Evolutionary conservation across 2,797 vertebrate species (phyloP).

Genomic region (Gastrophryne carolinensis): DNA sequence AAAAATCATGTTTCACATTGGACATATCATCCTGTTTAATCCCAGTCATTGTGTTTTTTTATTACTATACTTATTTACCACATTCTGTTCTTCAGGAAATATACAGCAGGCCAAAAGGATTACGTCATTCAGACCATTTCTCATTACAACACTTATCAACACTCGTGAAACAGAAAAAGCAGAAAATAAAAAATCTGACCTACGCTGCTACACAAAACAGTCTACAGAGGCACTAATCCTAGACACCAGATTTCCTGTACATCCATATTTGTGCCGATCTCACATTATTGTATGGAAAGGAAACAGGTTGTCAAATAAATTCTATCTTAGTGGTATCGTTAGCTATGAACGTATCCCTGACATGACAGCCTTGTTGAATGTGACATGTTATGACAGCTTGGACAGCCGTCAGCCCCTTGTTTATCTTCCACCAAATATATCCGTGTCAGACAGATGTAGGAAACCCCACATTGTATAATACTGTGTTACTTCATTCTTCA

Average conservation of each 20-base stretch:
- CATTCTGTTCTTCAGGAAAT: too few relatives aligned
- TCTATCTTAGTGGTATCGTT: not conserved
- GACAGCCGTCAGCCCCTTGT: slow-evolving; percentile 10
- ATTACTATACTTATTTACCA: too few relatives aligned
- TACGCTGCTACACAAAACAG: not conserved
- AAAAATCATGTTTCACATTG: too few relatives aligned
- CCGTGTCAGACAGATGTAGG: slow-evolving; percentile 4
- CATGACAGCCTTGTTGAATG: not conserved
- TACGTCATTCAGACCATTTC: too few relatives aligned
- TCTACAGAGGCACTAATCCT: not conserved
- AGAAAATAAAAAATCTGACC: not conserved
- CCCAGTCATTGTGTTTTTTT: too few relatives aligned
- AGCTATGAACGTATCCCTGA: not conserved
- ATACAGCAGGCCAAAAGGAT: too few relatives aligned
- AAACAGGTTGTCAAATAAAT: not conserved
- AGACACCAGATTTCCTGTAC: not conserved
- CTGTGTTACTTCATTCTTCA: not conserved
- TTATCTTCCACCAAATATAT: slow-evolving; percentile 30
- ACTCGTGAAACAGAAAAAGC: not conserved
- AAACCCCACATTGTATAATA: not conserved
- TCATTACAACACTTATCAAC: not conserved
- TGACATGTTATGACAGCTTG: slow-evolving; percentile 30
- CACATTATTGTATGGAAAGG: not conserved
- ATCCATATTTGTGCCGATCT: not conserved
- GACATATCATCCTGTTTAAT: too few relatives aligned